Percentiles rank a stretch among this genome's conserved stretches.
phyloP scores from a whole-genome alignment of 2,113 vertebrate genomes.

The Butorides virescens region DNA sequence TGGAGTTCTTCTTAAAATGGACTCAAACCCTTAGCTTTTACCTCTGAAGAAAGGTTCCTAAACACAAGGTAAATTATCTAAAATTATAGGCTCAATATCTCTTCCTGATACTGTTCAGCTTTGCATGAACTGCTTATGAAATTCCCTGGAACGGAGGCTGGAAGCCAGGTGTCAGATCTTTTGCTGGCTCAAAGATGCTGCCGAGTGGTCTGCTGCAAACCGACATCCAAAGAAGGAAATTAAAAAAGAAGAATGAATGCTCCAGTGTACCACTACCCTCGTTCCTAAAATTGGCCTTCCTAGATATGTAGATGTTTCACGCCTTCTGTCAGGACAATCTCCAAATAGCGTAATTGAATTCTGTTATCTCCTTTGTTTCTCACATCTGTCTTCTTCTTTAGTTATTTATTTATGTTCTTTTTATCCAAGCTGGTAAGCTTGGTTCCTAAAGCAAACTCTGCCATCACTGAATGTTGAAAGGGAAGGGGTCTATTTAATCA shows the following conservation, averaged over 20 bases:
- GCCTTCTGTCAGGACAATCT: conserved; percentile 53
- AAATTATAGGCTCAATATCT: background rate
- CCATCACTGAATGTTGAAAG: background rate
- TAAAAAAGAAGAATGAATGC: conserved; percentile 62
- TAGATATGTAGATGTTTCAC: conserved; percentile 28
- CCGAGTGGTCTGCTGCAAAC: conserved; percentile 45
- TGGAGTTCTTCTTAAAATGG: background rate
- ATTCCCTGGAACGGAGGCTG: background rate
- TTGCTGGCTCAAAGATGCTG: conserved; percentile 47
- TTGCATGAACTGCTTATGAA: background rate
- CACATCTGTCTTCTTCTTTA: conserved; percentile 10
- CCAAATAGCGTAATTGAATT: conserved; percentile 69
- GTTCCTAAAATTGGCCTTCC: conserved; percentile 37
- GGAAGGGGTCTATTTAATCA: background rate
- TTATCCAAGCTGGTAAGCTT: conserved; percentile 5
- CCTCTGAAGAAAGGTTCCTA: background rate
- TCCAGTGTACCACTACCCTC: conserved; percentile 28
- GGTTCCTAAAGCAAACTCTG: background rate
- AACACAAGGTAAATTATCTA: background rate
- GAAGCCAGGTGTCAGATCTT: conserved; percentile 50
- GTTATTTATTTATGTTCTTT: conserved; percentile 12
- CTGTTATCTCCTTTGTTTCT: conserved; percentile 43
- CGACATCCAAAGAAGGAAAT: conserved; percentile 60
- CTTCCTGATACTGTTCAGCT: background rate
- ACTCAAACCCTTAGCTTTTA: background rate